Percentiles rank a stretch among this genome's conserved stretches.
Evolutionary conservation across 92 coral and sea anemone genomes (phyloP).

Genomic region (Palythoa grandiflora): DNA sequence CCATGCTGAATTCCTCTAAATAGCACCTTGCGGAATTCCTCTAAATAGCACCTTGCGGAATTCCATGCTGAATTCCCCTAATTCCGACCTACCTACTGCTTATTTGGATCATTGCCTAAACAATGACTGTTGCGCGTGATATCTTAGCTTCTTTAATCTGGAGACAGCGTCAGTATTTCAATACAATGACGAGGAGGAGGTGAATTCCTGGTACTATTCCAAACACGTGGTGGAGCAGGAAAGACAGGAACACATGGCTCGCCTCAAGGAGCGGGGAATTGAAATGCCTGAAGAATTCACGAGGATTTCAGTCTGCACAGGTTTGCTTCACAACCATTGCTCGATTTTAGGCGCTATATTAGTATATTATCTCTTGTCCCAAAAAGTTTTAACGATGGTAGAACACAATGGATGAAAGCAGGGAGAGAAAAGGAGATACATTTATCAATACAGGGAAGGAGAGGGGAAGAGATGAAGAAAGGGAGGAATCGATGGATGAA

Average conservation of each 20-base stretch:
- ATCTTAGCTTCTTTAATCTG: conserved; percentile 77
- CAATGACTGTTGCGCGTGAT: not conserved
- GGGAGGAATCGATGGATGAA: too few species aligned
- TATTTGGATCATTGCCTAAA: not conserved
- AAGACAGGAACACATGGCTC: conserved; percentile 73
- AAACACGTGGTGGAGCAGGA: conserved; percentile 89
- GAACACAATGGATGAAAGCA: too few species aligned
- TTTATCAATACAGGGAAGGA: too few species aligned
- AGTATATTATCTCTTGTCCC: too few species aligned
- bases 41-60: too few species aligned
- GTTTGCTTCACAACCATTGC: not conserved
- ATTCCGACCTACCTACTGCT: too few species aligned
- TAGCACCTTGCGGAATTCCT: too few species aligned
- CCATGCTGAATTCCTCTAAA: too few species aligned
- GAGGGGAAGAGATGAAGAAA: too few species aligned
- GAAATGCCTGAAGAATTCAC: conserved; percentile 65
- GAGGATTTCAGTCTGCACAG: conserved; percentile 13
- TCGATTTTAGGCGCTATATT: not conserved
- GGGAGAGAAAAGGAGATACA: too few species aligned
- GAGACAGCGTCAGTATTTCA: conserved; percentile 81
- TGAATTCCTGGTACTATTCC: conserved; percentile 91
- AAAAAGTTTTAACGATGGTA: too few species aligned
- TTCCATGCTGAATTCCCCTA: too few species aligned
- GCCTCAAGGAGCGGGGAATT: conserved; percentile 81
- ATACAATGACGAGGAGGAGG: conserved; percentile 85